A percentile compares a stretch with the other conserved stretches of the same genome.
phyloP scores from a whole-genome alignment of 2,113 vertebrate species.

The Mus musculus region DNA sequence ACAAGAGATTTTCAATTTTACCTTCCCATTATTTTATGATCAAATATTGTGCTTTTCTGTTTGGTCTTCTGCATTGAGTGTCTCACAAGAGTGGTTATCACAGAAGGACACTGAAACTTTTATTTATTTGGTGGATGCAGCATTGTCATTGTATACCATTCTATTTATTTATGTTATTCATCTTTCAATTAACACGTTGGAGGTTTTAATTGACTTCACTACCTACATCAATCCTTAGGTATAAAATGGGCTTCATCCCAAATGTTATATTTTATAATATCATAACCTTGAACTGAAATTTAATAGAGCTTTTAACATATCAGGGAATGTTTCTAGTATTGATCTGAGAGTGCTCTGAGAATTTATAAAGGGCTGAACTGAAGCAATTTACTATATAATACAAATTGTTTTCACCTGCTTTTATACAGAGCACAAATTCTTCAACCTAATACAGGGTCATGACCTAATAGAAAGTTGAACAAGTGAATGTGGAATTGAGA shows the following conservation, averaged over 20 bases:
- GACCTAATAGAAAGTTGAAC: background rate
- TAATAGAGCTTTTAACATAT: background rate
- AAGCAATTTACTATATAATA: background rate
- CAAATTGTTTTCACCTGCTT: background rate
- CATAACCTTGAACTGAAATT: background rate
- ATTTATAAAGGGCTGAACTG: background rate
- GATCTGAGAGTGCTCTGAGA: background rate
- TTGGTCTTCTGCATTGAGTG: background rate
- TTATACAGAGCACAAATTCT: background rate
- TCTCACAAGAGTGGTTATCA: background rate
- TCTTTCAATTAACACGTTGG: background rate
- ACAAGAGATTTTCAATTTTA: too few relatives aligned
- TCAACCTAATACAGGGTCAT: background rate
- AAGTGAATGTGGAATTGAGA: background rate
- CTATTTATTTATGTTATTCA: background rate
- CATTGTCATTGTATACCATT: background rate
- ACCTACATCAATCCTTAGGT: background rate
- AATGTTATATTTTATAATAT: background rate
- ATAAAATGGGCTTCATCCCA: too few relatives aligned
- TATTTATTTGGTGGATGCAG: rapidly evolving
- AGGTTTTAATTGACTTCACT: background rate
- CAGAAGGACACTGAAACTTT: background rate
- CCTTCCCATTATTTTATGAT: background rate
- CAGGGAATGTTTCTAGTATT: background rate
- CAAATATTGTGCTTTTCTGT: background rate